Percentiles rank a stretch among this genome's conserved stretches.
Evolutionary conservation across 2,113 vertebrate species (phyloP).

Genomic region (Sitta europaea): DNA sequence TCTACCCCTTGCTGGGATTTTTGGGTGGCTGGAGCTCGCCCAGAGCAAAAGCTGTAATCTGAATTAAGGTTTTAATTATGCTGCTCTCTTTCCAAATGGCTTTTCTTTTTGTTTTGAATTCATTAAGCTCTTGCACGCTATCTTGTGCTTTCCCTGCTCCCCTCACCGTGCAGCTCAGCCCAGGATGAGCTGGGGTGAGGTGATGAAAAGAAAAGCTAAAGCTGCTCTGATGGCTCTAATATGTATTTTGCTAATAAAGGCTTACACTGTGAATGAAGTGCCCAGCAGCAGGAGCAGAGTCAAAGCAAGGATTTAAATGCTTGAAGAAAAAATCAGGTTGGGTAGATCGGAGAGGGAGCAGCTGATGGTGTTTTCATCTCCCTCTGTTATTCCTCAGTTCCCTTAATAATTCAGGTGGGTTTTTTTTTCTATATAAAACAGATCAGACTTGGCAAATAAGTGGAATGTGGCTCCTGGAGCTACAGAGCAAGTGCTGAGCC

Average conservation of each 20-base stretch:
- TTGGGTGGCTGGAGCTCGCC: not conserved
- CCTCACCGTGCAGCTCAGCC: not conserved
- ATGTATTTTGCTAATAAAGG: conserved; percentile 1
- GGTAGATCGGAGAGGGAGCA: not conserved
- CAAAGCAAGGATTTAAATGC: not conserved
- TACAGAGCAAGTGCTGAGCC: not conserved
- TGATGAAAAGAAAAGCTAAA: not conserved
- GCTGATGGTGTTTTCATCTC: not conserved
- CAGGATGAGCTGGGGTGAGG: not conserved
- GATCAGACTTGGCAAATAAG: conserved; percentile 7
- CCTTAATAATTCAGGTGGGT: not conserved
- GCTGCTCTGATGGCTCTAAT: not conserved
- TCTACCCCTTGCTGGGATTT: not conserved
- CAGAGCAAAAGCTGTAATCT: not conserved
- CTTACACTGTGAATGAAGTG: not conserved
- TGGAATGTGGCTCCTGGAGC: not conserved
- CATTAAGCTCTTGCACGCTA: not conserved
- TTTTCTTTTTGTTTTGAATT: conserved; percentile 50
- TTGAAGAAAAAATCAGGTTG: not conserved
- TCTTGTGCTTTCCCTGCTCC: not conserved
- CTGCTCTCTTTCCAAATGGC: conserved; percentile 28
- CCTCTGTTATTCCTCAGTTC: not conserved
- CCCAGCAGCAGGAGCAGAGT: not conserved
- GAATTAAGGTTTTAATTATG: conserved; percentile 72
- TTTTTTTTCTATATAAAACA: not conserved